Base-by-base conservation (phyloP, 2,797 vertebrate genomes). In the Leptatherina wallacei region DNA sequence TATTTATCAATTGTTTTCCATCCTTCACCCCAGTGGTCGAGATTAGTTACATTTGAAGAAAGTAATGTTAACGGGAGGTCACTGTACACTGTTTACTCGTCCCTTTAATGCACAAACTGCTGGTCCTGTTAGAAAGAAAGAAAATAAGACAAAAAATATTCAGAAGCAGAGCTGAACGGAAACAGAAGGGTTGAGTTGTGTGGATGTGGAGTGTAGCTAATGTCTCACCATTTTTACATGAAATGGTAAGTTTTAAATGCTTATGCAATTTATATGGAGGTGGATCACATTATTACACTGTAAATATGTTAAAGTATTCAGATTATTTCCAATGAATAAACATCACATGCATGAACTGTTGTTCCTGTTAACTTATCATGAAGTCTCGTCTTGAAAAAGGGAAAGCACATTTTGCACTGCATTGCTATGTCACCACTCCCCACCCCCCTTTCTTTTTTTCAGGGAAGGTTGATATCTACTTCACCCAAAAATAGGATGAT, bases 391-490 rank as follows among this genome's bases (percentile, higher is more conserved):
- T 71, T 61, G 36, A 70, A 83, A 44, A 85, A 82, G 82, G 77
- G 61, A 83, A n/a, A 77, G 66, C 63, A 80, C 72, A 80, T 56
- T 82, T 90, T 87, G 82, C 85, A 86, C 85, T 83, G 74, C 69
- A 73, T 71, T 62, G 74, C 73, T 77, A 9, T 67, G 32, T 76
- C 70, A 67, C 12, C 24, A 44, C 35, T 64, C 63, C 16, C 35
- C 27, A 32, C 6, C 24, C 8, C 8, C 33, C 40, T 68, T 61
- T 54, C 33, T 55, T 52, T 57, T 79, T 75, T 69, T 85, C 82
- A 84, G 78, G 77, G 75, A 89, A 70, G 14, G 22, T 71, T 56
- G 0, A 77, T 47, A 69, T 79, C 56, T 77, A 22, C 66, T 54
- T 77, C 61, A 72, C 51, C 22, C 35, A 68, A 75, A 69, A 54